These are phyloP conservation scores for Thripadectes ignobilis DNA, from an alignment of 2,797 vertebrate species.

Conservation along the genomic window DNA sequence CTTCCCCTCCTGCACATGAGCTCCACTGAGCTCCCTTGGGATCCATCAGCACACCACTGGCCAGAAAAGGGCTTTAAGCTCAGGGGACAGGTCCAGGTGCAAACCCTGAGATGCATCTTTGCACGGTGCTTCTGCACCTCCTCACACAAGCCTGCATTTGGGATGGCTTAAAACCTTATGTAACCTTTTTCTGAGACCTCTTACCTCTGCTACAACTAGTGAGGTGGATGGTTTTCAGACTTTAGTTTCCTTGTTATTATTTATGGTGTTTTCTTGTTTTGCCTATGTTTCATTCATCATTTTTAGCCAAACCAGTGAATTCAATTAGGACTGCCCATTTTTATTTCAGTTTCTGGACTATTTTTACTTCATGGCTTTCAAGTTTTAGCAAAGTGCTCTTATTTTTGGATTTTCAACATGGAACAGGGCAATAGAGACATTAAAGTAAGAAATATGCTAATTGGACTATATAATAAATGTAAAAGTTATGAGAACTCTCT, in stretches of 20 bases:
- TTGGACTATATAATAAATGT: conserved; percentile 4
- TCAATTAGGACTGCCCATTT: neutral
- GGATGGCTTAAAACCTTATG: neutral
- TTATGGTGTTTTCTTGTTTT: neutral
- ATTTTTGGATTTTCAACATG: neutral
- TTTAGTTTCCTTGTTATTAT: neutral
- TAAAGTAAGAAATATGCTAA: conserved; percentile 47
- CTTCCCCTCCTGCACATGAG: neutral
- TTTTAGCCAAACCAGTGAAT: neutral
- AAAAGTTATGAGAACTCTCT: conserved; percentile 28
- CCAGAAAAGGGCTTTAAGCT: neutral
- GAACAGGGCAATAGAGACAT: conserved; percentile 12
- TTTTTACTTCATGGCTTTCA: neutral
- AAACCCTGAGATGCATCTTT: neutral
- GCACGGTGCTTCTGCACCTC: neutral
- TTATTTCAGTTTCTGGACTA: neutral
- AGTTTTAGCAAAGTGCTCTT: neutral
- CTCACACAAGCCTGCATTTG: neutral
- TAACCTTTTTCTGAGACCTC: neutral
- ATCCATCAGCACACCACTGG: accelerated
- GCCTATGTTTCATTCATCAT: neutral
- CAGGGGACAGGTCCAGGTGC: neutral
- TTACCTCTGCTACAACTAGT: neutral
- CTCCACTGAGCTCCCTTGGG: neutral
- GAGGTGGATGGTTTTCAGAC: neutral